Percentiles rank a stretch among this genome's conserved stretches.
Evolutionary conservation across 2,113 vertebrate species (phyloP).

Genomic region (Silurus meridionalis): DNA sequence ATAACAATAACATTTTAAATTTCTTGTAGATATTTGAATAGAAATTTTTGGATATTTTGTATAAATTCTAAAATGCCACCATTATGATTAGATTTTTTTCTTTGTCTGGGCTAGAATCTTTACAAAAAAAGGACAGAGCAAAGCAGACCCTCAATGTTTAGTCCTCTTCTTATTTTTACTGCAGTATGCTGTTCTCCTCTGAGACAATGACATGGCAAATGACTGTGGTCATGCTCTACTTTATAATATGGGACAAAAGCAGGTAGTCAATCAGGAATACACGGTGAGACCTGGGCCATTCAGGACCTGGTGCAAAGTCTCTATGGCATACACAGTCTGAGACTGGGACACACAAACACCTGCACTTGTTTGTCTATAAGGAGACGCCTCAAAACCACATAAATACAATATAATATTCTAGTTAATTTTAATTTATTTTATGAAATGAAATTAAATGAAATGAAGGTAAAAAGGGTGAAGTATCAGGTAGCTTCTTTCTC

Average conservation of each 20-base stretch:
- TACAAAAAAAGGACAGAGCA: background rate
- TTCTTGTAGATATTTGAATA: background rate
- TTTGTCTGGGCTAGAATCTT: background rate
- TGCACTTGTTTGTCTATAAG: background rate
- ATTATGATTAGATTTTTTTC: background rate
- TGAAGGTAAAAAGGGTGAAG: background rate
- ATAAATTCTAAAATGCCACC: background rate
- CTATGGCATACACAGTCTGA: background rate
- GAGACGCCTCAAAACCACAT: background rate
- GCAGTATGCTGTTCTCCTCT: background rate
- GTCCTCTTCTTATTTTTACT: background rate
- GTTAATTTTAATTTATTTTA: too few relatives aligned
- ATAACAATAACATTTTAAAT: background rate
- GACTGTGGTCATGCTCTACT: constrained; percentile 5
- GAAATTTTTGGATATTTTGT: background rate
- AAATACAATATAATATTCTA: too few relatives aligned
- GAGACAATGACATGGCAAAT: background rate
- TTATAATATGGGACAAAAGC: background rate
- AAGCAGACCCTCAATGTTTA: background rate
- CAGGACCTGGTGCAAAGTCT: background rate
- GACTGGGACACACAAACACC: background rate
- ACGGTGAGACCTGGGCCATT: background rate
- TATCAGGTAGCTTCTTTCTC: background rate
- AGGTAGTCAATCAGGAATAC: background rate
- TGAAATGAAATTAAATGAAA: too few relatives aligned